Percentiles rank a stretch among this genome's conserved stretches.
These are phyloP conservation scores for Caenorhabditis briggsae DNA, from an alignment of 1,140 invertebrate genomes.

Conservation along the genomic window DNA sequence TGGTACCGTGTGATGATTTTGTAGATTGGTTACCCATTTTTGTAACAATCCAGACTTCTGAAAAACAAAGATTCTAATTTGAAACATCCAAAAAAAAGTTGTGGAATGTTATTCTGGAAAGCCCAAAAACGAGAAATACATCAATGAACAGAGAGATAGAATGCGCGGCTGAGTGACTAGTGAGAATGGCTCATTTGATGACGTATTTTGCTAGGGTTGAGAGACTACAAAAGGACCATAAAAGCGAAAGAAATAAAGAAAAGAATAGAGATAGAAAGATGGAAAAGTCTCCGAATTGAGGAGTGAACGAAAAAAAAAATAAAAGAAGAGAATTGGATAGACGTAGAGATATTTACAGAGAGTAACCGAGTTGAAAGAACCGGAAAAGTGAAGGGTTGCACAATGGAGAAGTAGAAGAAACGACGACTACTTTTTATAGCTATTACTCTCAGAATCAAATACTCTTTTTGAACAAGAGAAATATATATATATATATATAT, in stretches of 20 bases:
- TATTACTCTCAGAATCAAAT: not conserved
- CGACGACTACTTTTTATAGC: not conserved
- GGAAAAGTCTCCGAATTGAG: slow-evolving; percentile 26
- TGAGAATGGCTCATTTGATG: slow-evolving; percentile 53
- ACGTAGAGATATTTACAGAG: slow-evolving; percentile 26
- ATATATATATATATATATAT: no score
- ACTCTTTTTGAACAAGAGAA: not conserved
- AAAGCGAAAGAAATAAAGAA: slow-evolving; percentile 30
- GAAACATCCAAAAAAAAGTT: slow-evolving; percentile 6
- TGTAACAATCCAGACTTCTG: not conserved
- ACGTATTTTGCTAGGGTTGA: slow-evolving; percentile 39
- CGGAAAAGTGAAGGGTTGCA: slow-evolving; percentile 31
- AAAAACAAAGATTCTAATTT: not conserved
- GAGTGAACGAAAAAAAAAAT: slow-evolving; percentile 27
- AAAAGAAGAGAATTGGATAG: not conserved
- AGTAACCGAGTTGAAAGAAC: slow-evolving; percentile 29
- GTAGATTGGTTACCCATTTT: slow-evolving; percentile 57
- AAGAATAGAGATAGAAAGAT: slow-evolving; percentile 4
- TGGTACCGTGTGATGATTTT: slow-evolving; percentile 40
- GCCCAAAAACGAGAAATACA: slow-evolving; percentile 14
- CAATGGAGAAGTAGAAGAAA: slow-evolving; percentile 7
- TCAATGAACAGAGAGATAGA: slow-evolving; percentile 36
- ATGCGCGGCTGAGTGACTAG: slow-evolving; percentile 50
- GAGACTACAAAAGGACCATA: slow-evolving; percentile 52
- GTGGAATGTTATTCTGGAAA: slow-evolving; percentile 29